Percentiles rank a stretch among this genome's conserved stretches.
phyloP scores from a whole-genome alignment of 2,888 invertebrate genomes.

The Alcis repandata region DNA sequence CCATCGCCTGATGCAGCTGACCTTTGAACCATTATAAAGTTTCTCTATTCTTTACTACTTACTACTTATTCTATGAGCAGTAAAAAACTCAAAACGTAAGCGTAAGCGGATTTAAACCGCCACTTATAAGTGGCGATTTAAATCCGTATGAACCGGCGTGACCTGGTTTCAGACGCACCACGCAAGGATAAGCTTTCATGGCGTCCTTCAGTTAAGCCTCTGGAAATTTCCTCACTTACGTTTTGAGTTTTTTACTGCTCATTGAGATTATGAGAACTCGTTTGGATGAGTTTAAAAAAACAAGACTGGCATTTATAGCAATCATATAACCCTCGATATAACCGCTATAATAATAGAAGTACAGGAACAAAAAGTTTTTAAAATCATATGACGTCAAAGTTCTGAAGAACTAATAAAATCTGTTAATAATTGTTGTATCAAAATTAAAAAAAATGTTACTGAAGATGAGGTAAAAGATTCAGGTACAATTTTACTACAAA shows the following conservation, averaged over 20 bases:
- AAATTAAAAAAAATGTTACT: too few species aligned
- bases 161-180: conserved; percentile 50
- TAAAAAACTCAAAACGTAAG: conserved; percentile 14
- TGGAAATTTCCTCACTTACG: conserved; percentile 21
- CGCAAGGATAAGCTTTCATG: conserved; percentile 44
- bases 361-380: too few species aligned
- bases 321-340: background rate
- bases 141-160: conserved; percentile 39
- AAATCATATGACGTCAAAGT: too few species aligned
- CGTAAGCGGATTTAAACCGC: too few species aligned
- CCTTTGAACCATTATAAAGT: conserved; percentile 13
- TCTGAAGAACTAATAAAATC: too few species aligned
- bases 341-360: too few species aligned
- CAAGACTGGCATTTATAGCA: background rate
- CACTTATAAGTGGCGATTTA: conserved; percentile 17
- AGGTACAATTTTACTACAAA: too few species aligned
- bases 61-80: background rate
- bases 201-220: conserved; percentile 42
- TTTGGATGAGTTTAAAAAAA: background rate
- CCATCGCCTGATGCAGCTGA: conserved; percentile 3
- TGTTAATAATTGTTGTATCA: too few species aligned
- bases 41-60: background rate
- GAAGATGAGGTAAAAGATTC: too few species aligned
- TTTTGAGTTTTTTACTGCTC: conserved; percentile 10
- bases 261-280: background rate